Percentiles rank a stretch among this genome's conserved stretches.
Conservation (phyloP, 2,888 invertebrate species). For the Allophyes oxyacanthae region DNA sequence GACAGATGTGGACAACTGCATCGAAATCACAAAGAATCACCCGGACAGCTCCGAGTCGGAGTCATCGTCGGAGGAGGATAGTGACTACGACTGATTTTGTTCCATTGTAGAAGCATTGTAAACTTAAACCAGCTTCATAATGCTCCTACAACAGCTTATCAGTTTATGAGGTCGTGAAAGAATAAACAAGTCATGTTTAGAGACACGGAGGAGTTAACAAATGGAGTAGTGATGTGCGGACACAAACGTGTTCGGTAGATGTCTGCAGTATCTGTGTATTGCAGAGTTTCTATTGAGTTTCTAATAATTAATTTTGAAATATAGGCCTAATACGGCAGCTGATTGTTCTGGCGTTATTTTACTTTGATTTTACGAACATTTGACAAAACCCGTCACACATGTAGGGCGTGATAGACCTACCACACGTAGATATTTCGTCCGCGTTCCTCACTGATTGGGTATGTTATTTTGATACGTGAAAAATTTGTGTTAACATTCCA, state of each 20-base stretch:
- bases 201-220: constrained; percentile 24
- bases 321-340: too few species aligned
- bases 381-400: too few species aligned
- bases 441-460: too few species aligned
- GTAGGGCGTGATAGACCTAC: too few species aligned
- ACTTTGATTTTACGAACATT: too few species aligned
- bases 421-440: too few species aligned
- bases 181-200: constrained; percentile 10
- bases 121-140: background rate
- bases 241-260: too few species aligned
- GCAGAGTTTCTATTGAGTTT: too few species aligned
- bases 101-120: constrained; percentile 18
- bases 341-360: too few species aligned
- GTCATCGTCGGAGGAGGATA: constrained; percentile 76
- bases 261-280: too few species aligned
- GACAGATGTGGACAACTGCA: constrained; percentile 87
- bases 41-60: constrained; percentile 85
- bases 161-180: constrained; percentile 22
- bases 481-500: constrained; percentile 22
- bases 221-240: constrained; percentile 23
- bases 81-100: constrained; percentile 77
- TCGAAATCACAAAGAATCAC: constrained; percentile 87
- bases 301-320: too few species aligned
- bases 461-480: too few species aligned
- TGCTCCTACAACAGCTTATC: constrained; percentile 21